These are phyloP conservation scores for Syngnathus floridae DNA, from an alignment of 2,113 vertebrate species.

Conservation along the genomic window DNA sequence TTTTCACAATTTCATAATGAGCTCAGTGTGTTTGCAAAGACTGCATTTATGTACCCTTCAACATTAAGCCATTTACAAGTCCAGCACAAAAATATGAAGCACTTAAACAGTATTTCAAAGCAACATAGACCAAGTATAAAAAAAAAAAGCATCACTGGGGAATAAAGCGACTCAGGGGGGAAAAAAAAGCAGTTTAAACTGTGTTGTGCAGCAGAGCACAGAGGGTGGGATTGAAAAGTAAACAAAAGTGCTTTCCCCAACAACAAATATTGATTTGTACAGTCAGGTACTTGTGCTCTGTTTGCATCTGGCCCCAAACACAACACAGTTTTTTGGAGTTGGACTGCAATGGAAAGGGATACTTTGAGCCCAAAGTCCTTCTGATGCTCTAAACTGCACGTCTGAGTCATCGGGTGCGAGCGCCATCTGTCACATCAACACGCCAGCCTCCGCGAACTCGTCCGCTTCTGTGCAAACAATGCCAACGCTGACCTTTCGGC, in stretches of 20 bases:
- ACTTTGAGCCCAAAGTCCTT: not conserved
- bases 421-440: slow-evolving; percentile 1
- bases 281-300: not conserved
- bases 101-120: not conserved
- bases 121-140: not conserved
- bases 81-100: not conserved
- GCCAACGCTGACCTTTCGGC: slow-evolving; percentile 22
- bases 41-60: not conserved
- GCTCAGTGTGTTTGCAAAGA: too few relatives aligned
- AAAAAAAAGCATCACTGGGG: not conserved
- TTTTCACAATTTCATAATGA: too few relatives aligned
- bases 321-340: not conserved
- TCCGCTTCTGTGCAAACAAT: slow-evolving; percentile 9
- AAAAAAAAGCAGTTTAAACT: not conserved
- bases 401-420: not conserved
- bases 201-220: not conserved
- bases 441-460: not conserved
- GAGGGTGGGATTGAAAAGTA: not conserved
- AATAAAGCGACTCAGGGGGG: not conserved
- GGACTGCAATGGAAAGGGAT: not conserved
- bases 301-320: not conserved
- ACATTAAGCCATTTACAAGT: not conserved
- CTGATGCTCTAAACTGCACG: not conserved
- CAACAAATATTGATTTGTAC: slow-evolving; percentile 4
- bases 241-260: not conserved